phyloP scores from a whole-genome alignment of 2,797 vertebrate species.

The Ibycter americanus region DNA sequence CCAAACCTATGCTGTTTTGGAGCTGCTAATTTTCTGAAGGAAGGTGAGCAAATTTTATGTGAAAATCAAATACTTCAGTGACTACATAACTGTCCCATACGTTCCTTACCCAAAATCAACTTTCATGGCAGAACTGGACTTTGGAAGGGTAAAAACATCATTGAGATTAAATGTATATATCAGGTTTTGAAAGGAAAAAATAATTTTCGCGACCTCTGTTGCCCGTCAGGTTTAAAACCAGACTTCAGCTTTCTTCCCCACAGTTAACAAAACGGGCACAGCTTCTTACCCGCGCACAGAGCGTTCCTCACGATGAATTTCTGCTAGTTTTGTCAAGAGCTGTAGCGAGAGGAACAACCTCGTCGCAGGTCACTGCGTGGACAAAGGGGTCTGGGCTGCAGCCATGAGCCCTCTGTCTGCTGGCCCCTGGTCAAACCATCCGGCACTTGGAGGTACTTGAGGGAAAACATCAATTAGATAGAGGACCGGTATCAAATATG shows the following conservation, averaged over 20 bases:
- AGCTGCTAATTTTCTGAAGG: neutral
- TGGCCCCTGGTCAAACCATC: too few species aligned
- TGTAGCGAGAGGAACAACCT: neutral
- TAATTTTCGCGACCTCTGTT: neutral
- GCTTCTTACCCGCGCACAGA: too few species aligned
- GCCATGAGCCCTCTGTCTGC: neutral
- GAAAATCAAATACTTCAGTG: neutral
- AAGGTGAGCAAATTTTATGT: neutral
- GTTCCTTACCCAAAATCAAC: neutral
- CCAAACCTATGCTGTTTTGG: neutral
- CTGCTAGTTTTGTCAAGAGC: too few species aligned
- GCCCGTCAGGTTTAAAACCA: neutral
- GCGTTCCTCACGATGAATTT: too few species aligned
- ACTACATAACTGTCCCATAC: neutral
- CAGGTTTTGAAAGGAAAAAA: neutral
- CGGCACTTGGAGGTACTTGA: neutral
- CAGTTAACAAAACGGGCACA: rapidly evolving
- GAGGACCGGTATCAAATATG: neutral
- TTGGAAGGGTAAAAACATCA: neutral
- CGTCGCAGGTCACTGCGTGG: rapidly evolving
- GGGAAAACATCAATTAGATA: neutral
- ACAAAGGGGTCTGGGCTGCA: neutral
- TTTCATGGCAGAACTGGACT: neutral
- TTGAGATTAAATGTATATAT: neutral
- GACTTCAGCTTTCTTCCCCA: neutral